These are phyloP conservation scores for Brenthis hecate DNA, from an alignment of 2,888 invertebrate species.

Conservation along the genomic window DNA sequence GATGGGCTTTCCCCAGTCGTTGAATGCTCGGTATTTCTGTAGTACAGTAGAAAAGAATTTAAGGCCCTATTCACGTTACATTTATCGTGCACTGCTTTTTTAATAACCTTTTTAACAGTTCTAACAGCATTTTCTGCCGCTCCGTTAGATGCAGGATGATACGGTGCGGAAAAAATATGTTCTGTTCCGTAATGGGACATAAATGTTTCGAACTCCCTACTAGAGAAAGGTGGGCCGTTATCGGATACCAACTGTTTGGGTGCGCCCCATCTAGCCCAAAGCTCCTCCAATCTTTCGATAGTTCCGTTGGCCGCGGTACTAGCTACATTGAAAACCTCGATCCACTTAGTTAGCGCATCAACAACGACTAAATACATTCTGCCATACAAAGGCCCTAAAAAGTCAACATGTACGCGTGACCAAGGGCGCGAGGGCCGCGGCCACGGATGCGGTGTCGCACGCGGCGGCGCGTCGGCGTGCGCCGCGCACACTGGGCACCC, in stretches of 20 bases:
- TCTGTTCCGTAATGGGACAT: too few relatives aligned
- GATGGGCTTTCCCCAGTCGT: too few relatives aligned
- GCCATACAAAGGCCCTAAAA: slow-evolving; percentile 25
- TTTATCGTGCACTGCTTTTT: too few relatives aligned
- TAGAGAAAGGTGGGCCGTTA: slow-evolving; percentile 44
- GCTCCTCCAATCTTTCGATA: slow-evolving; percentile 32
- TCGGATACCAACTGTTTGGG: slow-evolving; percentile 43
- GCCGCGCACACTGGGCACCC: slow-evolving; percentile 2
- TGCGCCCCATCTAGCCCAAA: slow-evolving; percentile 43
- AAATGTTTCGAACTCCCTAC: slow-evolving; percentile 21
- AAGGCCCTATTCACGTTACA: too few relatives aligned
- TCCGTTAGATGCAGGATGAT: too few relatives aligned
- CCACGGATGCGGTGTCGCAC: too few relatives aligned
- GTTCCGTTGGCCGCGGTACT: slow-evolving; percentile 27
- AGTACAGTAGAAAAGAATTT: too few relatives aligned
- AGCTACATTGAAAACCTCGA: slow-evolving; percentile 39
- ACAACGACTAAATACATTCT: slow-evolving; percentile 41
- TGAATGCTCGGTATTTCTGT: too few relatives aligned
- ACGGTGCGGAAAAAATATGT: too few relatives aligned
- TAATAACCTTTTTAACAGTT: too few relatives aligned
- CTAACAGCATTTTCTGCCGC: too few relatives aligned
- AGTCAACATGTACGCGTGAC: slow-evolving; percentile 36
- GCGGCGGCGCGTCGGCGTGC: too few relatives aligned
- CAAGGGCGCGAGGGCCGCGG: slow-evolving; percentile 16
- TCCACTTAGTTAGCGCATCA: slow-evolving; percentile 43